Percentiles rank a stretch among this genome's conserved stretches.
Evolutionary conservation across 2,888 invertebrate species (phyloP).

Genomic region (Drosophila mercatorum): DNA sequence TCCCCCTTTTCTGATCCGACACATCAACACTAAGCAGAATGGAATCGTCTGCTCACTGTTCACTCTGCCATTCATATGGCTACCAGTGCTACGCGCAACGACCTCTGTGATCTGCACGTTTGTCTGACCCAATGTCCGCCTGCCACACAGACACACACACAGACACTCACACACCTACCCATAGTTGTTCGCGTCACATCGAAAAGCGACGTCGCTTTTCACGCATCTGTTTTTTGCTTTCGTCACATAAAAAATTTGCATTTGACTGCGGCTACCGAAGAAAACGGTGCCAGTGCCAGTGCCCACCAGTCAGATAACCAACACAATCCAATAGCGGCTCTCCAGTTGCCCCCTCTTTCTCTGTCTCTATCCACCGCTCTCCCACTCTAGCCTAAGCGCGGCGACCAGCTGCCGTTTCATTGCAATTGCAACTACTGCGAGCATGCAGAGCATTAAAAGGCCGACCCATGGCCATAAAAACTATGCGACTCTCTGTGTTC

Average conservation of each 20-base stretch:
- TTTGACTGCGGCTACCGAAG: slow-evolving; percentile 52
- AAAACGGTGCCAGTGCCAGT: slow-evolving; percentile 30
- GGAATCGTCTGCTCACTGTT: slow-evolving; percentile 1
- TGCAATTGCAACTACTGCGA: slow-evolving; percentile 45
- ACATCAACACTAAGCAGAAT: not conserved
- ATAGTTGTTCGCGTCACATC: slow-evolving; percentile 9
- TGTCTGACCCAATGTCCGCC: slow-evolving; percentile 33
- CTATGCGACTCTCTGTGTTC: slow-evolving; percentile 60
- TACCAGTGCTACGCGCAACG: slow-evolving; percentile 28
- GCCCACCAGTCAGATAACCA: slow-evolving; percentile 29
- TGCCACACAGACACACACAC: not conserved
- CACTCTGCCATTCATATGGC: slow-evolving; percentile 13
- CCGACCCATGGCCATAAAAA: slow-evolving; percentile 69
- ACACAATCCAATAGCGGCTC: slow-evolving; percentile 18
- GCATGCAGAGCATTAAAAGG: slow-evolving; percentile 58
- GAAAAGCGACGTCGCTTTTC: slow-evolving; percentile 40
- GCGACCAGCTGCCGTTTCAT: slow-evolving; percentile 51
- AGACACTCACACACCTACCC: not conserved
- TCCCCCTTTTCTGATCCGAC: not conserved
- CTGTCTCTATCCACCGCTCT: too few species aligned
- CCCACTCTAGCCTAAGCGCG: slow-evolving; percentile 17
- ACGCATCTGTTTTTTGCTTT: slow-evolving; percentile 58
- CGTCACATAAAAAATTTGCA: slow-evolving; percentile 64
- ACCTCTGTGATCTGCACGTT: slow-evolving; percentile 30
- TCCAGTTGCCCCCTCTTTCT: not conserved